These are phyloP conservation scores for Syritta pipiens DNA, from an alignment of 2,888 invertebrate species.

Conservation along the genomic window DNA sequence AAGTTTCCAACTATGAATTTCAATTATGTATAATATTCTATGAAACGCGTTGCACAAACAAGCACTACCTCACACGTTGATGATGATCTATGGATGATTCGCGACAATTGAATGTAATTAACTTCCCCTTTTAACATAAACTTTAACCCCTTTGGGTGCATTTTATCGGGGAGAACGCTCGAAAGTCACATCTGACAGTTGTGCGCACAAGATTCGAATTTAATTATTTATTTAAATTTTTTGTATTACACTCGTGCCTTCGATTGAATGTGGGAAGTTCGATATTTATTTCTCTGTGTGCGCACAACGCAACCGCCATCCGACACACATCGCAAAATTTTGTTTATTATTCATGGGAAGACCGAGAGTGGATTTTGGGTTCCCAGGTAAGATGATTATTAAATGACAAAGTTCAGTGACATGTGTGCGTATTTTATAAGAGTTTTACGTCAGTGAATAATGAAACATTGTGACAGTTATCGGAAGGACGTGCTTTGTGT, in stretches of 20 bases:
- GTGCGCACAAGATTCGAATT: background rate
- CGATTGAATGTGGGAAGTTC: too few relatives aligned
- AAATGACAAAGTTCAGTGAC: slow-evolving; percentile 28
- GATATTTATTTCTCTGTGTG: background rate
- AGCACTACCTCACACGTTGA: too few relatives aligned
- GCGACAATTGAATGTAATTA: slow-evolving; percentile 60
- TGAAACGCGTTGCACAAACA: slow-evolving; percentile 35
- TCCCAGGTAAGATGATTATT: slow-evolving; percentile 20
- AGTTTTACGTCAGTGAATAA: slow-evolving; percentile 14
- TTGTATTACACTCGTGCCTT: background rate
- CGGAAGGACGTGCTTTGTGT: background rate
- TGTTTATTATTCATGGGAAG: slow-evolving; percentile 42
- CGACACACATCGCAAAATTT: slow-evolving; percentile 10
- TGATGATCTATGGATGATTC: slow-evolving; percentile 20
- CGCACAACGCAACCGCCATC: background rate
- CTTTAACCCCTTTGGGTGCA: background rate
- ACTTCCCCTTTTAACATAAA: slow-evolving; percentile 19
- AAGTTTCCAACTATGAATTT: slow-evolving; percentile 47
- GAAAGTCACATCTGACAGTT: background rate
- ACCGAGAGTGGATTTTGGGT: slow-evolving; percentile 11
- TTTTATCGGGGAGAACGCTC: background rate
- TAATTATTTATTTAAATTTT: slow-evolving; percentile 29
- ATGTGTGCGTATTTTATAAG: slow-evolving; percentile 15
- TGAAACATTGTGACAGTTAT: slow-evolving; percentile 2
- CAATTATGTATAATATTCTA: slow-evolving; percentile 37